Conservation (phyloP, 2,113 vertebrate genomes). For the Opisthocomus hoazin region DNA sequence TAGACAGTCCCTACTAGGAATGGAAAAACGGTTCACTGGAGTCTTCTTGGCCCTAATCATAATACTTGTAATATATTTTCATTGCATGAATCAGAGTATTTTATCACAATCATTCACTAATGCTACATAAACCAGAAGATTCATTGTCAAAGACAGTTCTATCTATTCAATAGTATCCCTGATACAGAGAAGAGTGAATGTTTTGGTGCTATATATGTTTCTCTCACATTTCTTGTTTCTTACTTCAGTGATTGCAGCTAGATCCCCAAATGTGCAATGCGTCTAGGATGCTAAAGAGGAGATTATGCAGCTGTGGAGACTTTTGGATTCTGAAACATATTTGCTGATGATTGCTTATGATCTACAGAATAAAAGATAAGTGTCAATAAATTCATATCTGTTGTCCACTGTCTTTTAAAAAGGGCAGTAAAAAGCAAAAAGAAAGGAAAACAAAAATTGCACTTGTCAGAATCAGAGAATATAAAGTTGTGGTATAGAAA, state of each 20-base stretch:
- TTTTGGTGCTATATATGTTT: neutral
- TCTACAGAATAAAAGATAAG: neutral
- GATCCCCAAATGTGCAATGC: neutral
- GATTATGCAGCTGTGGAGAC: neutral
- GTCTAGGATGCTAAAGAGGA: neutral
- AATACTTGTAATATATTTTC: neutral
- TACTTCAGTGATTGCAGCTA: neutral
- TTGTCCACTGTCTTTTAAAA: neutral
- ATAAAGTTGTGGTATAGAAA: neutral
- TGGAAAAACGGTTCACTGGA: neutral
- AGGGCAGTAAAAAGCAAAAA: neutral
- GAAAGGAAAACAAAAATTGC: accelerated
- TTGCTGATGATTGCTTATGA: neutral
- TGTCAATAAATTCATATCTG: neutral
- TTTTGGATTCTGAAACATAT: neutral
- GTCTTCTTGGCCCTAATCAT: neutral
- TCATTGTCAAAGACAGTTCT: neutral
- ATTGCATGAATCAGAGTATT: neutral
- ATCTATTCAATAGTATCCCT: accelerated
- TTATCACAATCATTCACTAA: neutral
- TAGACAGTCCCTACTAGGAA: neutral
- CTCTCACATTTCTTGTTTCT: neutral
- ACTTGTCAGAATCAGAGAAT: neutral
- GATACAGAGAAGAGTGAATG: neutral
- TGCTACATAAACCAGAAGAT: neutral